phyloP scores from a whole-genome alignment of 2,888 invertebrate genomes.

The Perizoma flavofasciatum region DNA sequence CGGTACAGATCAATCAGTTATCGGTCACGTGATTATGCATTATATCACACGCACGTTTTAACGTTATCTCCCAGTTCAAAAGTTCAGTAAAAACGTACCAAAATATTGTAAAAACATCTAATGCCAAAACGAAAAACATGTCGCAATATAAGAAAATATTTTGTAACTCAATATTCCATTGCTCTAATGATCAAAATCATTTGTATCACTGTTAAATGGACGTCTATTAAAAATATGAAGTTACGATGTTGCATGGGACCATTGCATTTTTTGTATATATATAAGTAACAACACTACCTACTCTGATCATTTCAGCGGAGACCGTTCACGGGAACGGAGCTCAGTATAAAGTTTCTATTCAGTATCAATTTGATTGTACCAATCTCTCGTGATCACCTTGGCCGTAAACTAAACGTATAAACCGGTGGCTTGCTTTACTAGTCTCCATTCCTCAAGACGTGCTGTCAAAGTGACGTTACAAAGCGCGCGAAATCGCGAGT shows the following conservation, averaged over 20 bases:
- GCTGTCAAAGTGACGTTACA: constrained; percentile 76
- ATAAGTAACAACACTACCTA: constrained; percentile 37
- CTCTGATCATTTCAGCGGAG: constrained; percentile 42
- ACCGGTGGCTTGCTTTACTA: constrained; percentile 58
- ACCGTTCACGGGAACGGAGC: constrained; percentile 41
- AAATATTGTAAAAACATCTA: constrained; percentile 1
- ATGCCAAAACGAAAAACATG: constrained; percentile 27
- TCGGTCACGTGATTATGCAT: too few species aligned
- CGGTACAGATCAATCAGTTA: too few species aligned
- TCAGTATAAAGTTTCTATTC: constrained; percentile 21
- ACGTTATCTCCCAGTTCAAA: constrained; percentile 23
- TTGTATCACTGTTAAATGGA: constrained; percentile 30
- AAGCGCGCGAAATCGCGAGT: constrained; percentile 64
- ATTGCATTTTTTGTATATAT: constrained; percentile 49
- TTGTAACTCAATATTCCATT: constrained; percentile 22
- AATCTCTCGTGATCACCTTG: constrained; percentile 67
- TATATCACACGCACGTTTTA: neutral
- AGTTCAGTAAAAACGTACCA: constrained; percentile 22
- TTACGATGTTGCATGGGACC: constrained; percentile 9
- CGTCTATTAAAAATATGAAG: constrained; percentile 20
- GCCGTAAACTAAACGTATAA: constrained; percentile 49
- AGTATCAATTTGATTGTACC: constrained; percentile 17
- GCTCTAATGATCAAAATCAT: constrained; percentile 17
- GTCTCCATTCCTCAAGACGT: constrained; percentile 52
- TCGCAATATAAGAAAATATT: constrained; percentile 33